Conservation (phyloP, 2,113 vertebrate genomes). For the Cephalopterus ornatus region DNA sequence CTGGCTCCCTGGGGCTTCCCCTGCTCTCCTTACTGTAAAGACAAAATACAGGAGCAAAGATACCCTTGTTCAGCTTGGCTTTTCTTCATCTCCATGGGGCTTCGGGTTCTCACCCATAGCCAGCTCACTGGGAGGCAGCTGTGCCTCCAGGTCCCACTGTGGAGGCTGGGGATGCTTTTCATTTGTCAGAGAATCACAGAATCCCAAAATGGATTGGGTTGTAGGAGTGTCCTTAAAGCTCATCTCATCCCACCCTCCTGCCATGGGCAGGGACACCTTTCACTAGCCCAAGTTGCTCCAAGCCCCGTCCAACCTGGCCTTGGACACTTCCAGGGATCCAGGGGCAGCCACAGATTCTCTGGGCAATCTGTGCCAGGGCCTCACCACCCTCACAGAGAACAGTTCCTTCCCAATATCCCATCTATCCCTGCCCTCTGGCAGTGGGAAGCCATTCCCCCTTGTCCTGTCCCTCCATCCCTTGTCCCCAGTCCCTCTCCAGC, state of each 20-base stretch:
- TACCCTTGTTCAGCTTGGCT: neutral
- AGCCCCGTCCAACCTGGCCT: rapidly evolving
- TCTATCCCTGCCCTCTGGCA: neutral
- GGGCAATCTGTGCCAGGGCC: neutral
- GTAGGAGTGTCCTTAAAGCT: neutral
- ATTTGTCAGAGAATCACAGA: neutral
- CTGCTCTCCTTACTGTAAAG: neutral
- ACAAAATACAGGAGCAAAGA: neutral
- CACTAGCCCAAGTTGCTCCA: rapidly evolving
- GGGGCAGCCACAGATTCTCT: neutral
- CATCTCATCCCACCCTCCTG: neutral
- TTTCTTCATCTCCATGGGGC: neutral
- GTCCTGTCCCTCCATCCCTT: neutral
- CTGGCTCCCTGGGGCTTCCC: neutral
- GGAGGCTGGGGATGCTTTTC: neutral
- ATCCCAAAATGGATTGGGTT: neutral
- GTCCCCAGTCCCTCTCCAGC: neutral
- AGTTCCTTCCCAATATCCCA: neutral
- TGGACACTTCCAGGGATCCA: neutral
- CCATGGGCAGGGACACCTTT: neutral
- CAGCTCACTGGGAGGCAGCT: neutral
- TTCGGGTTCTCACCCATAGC: rapidly evolving
- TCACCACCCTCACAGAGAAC: rapidly evolving
- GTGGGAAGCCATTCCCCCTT: neutral
- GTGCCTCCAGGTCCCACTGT: rapidly evolving